Evolutionary conservation across 2,113 vertebrate species (phyloP).

Genomic region (Sterna hirundo): DNA sequence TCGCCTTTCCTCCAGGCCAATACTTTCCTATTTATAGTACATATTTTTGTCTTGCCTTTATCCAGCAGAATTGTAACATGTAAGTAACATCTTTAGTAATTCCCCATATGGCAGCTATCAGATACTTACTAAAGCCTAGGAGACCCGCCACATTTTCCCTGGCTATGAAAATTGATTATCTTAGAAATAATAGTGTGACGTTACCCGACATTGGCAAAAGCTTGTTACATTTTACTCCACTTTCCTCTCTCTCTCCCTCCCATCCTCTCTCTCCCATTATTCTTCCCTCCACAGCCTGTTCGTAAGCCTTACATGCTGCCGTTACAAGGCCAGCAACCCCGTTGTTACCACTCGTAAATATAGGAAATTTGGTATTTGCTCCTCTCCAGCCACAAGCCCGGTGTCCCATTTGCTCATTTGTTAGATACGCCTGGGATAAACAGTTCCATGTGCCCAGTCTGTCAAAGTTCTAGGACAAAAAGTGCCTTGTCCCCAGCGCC

Average conservation of each 20-base stretch:
- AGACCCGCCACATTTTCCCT: background rate
- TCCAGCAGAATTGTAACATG: background rate
- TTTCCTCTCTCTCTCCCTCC: background rate
- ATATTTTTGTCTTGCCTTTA: background rate
- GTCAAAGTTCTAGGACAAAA: background rate
- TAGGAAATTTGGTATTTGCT: background rate
- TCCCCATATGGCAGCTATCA: background rate
- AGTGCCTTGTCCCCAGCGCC: background rate
- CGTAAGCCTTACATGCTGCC: background rate
- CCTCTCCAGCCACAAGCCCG: background rate
- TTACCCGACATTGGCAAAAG: background rate
- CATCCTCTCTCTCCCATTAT: background rate
- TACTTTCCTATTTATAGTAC: background rate
- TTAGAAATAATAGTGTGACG: conserved; percentile 8
- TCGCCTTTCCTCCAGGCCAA: background rate
- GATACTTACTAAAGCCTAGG: background rate
- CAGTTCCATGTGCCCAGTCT: background rate
- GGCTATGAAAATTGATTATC: background rate
- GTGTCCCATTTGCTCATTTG: background rate
- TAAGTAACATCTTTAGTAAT: background rate
- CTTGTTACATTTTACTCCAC: background rate
- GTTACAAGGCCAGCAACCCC: background rate
- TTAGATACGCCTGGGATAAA: background rate
- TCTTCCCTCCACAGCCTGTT: background rate
- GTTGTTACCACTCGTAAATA: background rate